phyloP scores from a whole-genome alignment of 2,888 invertebrate genomes.

The Periphyllus acericola region DNA sequence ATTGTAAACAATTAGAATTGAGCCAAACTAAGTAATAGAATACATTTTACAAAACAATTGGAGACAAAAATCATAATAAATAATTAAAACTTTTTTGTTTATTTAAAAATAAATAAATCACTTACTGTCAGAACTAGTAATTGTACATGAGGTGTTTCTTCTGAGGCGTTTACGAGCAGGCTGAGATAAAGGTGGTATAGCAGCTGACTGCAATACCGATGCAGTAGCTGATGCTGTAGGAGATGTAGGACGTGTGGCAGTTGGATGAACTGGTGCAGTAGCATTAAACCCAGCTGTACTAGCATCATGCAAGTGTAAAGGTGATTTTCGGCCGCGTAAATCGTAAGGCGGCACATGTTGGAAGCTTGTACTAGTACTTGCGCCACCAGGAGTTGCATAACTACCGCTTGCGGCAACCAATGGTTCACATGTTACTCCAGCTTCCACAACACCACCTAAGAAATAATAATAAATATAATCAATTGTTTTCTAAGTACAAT shows the following conservation, averaged over 20 bases:
- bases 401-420: conserved; percentile 72
- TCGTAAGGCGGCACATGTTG: conserved; percentile 88
- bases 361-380: conserved; percentile 69
- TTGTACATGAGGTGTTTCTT: conserved; percentile 56
- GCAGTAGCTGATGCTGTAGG: conserved; percentile 59
- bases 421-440: conserved; percentile 80
- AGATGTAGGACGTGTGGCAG: conserved; percentile 58
- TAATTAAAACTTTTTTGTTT: too few species aligned
- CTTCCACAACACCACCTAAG: conserved; percentile 55
- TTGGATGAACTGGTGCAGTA: conserved; percentile 72
- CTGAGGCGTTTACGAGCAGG: conserved; percentile 55
- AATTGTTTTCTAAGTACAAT: neutral
- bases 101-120: neutral
- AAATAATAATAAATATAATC: neutral
- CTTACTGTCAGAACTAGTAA: conserved; percentile 61
- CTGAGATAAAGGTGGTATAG: conserved; percentile 55
- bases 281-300: conserved; percentile 61
- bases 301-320: conserved; percentile 71
- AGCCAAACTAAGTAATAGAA: too few species aligned
- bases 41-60: too few species aligned
- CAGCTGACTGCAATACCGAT: conserved; percentile 56
- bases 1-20: too few species aligned
- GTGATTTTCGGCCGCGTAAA: conserved; percentile 82
- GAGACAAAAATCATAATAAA: too few species aligned
- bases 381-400: conserved; percentile 69